Base-by-base conservation (phyloP, 2,888 invertebrate species). In the Erebia epiphron region DNA sequence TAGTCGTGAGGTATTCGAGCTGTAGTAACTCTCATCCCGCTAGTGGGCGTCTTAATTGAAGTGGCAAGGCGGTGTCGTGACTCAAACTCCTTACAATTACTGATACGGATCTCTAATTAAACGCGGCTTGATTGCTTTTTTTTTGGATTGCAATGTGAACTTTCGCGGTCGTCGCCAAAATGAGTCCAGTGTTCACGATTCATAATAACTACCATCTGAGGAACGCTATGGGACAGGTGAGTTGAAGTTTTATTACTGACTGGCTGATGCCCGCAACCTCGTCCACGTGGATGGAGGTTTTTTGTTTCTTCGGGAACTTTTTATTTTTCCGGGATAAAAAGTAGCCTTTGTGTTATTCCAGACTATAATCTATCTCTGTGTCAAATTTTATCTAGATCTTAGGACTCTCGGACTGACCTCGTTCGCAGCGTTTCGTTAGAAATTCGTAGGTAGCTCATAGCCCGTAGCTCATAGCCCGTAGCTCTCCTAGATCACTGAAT, bases 41-140 rank as follows among this genome's bases (percentile, higher is more conserved):
- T 65, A 80, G 80, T 80, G 79, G 80, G 81, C 84, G 83, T 85
- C 83, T 81, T 84, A 90, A 91, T 90, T 88, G 83, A 85, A 87
- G 84, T 85, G 85, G 75, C 77, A 79, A 79, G 84, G 74, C 77
- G 80, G 79, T 86, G 81, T 89, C 88, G 90, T 90, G 89, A 85
- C 86, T 80, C 82, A 80, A 79, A 85, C 83, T 82, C 83, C 80
- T 83, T 80, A 86, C 89, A 87, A 90, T 91, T 91, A 91, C 82
- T 79, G 91, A 91, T 91, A 92, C 83, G 74, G 84, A 91, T 91
- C 91, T 89, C 81, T 83, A 83, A 87, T 87, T 85, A 83, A 82
- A 82, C 83, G 83, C 79, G 80, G 80, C 83, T 85, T 81, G 86
- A 87, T 89, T 86, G 83, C 82, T 86, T 85, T 82, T 84, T 85